Evolutionary conservation across 2,797 vertebrate species (phyloP).

Genomic region (Ispidina picta): DNA sequence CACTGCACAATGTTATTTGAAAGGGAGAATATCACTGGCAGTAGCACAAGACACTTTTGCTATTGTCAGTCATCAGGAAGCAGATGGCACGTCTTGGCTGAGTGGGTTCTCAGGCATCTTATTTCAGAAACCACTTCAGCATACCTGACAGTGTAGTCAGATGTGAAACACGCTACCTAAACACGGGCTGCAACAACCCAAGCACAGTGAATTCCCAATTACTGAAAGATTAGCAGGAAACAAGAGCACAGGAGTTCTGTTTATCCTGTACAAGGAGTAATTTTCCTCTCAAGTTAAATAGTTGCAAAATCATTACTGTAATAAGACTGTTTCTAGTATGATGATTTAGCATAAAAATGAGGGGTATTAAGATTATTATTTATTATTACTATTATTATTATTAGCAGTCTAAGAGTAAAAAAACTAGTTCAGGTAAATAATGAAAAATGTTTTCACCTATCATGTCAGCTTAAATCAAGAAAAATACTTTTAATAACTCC

Average conservation of each 20-base stretch:
- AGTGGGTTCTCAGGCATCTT: neutral
- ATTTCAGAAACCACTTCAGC: neutral
- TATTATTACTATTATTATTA: neutral
- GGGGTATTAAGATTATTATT: neutral
- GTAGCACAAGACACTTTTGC: rapidly evolving
- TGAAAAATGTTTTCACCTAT: neutral
- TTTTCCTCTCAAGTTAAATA: neutral
- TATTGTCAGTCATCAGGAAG: slow-evolving; percentile 2
- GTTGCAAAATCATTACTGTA: neutral
- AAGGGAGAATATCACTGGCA: neutral
- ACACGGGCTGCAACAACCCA: neutral
- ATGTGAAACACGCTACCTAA: neutral
- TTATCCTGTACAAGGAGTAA: neutral
- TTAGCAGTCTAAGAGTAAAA: neutral
- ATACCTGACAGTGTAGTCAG: neutral
- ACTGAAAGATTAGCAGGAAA: neutral
- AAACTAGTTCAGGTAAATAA: neutral
- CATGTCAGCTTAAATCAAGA: neutral
- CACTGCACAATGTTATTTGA: neutral
- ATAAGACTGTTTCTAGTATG: neutral
- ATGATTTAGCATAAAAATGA: neutral
- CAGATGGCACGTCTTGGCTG: slow-evolving; percentile 45
- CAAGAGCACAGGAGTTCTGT: neutral
- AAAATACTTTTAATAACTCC: neutral
- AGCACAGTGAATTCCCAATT: neutral